Percentiles rank a stretch among this genome's conserved stretches.
Conservation (phyloP, 2,113 vertebrate genomes). For the Mugil cephalus region DNA sequence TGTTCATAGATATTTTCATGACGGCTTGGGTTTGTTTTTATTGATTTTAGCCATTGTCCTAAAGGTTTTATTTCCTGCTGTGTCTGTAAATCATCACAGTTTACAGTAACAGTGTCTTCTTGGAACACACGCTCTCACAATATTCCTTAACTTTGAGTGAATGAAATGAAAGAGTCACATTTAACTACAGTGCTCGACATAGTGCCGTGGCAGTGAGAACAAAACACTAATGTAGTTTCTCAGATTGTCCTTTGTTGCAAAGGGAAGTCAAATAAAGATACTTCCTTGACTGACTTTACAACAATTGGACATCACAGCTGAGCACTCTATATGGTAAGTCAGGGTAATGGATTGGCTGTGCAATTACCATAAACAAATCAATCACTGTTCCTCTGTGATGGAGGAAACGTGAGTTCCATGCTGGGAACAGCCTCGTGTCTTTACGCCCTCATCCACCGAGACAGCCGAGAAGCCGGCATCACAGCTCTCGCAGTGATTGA, state of each 20-base stretch:
- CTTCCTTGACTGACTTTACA: background rate
- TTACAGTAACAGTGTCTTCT: background rate
- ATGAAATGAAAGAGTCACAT: too few species aligned
- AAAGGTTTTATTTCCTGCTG: conserved; percentile 2
- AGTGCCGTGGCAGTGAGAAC: background rate
- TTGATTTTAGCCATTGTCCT: background rate
- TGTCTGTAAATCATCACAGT: conserved; percentile 12
- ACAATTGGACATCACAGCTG: conserved; percentile 22
- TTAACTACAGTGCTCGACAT: background rate
- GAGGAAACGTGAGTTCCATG: conserved; percentile 37
- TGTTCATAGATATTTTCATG: too few species aligned
- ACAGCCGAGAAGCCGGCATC: conserved; percentile 23
- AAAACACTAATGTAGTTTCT: background rate
- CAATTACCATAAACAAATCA: conserved; percentile 71
- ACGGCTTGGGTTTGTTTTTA: background rate
- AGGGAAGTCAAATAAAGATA: conserved; percentile 2
- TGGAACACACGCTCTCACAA: background rate
- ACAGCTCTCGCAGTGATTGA: conserved; percentile 63
- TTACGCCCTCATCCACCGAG: conserved; percentile 34
- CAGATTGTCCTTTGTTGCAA: background rate
- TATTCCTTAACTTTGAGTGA: too few species aligned
- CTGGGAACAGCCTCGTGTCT: conserved; percentile 31
- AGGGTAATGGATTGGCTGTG: conserved; percentile 50
- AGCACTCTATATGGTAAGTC: conserved; percentile 36
- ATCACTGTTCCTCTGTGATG: conserved; percentile 48